Evolutionary conservation across 1,140 invertebrate genomes (phyloP).

Genomic region (Phymorhynchus buccinoides): DNA sequence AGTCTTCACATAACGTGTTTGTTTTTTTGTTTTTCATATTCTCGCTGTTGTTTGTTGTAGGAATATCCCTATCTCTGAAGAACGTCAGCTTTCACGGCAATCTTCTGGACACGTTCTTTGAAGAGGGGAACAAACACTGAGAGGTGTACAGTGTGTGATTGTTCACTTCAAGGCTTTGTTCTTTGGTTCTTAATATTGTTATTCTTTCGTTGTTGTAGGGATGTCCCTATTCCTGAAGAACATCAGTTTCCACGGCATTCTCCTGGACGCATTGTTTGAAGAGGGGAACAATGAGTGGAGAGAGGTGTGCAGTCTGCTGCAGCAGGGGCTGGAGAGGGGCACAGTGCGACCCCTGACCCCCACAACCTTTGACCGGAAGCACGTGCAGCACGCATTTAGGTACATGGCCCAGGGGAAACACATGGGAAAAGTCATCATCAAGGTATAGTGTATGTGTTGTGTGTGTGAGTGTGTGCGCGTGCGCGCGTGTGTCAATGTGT

Average conservation of each 20-base stretch:
- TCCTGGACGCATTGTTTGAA: slow-evolving; percentile 92
- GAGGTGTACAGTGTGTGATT: slow-evolving; percentile 83
- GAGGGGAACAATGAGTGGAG: slow-evolving; percentile 81
- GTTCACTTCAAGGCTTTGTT: too few relatives aligned
- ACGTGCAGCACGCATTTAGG: slow-evolving; percentile 92
- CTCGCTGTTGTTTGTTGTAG: slow-evolving; percentile 68
- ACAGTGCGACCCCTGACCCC: slow-evolving; percentile 87
- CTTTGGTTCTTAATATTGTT: too few relatives aligned
- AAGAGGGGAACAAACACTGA: slow-evolving; percentile 80
- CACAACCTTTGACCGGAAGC: slow-evolving; percentile 86
- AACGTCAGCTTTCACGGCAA: slow-evolving; percentile 95
- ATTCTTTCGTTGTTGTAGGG: slow-evolving; percentile 74
- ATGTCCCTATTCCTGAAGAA: slow-evolving; percentile 97
- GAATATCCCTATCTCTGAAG: slow-evolving; percentile 95
- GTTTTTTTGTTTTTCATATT: too few relatives aligned
- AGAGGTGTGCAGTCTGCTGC: slow-evolving; percentile 83
- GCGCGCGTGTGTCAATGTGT: neutral
- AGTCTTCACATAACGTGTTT: too few relatives aligned
- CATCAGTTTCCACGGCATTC: slow-evolving; percentile 91
- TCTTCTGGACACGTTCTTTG: slow-evolving; percentile 92
- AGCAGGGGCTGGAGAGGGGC: slow-evolving; percentile 86
- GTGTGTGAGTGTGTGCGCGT: too few relatives aligned
- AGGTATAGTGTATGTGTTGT: slow-evolving; percentile 81
- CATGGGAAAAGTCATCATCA: slow-evolving; percentile 94
- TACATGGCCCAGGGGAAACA: slow-evolving; percentile 98